Base-by-base conservation (phyloP, 1,140 invertebrate species). In the Lithobius niger region DNA sequence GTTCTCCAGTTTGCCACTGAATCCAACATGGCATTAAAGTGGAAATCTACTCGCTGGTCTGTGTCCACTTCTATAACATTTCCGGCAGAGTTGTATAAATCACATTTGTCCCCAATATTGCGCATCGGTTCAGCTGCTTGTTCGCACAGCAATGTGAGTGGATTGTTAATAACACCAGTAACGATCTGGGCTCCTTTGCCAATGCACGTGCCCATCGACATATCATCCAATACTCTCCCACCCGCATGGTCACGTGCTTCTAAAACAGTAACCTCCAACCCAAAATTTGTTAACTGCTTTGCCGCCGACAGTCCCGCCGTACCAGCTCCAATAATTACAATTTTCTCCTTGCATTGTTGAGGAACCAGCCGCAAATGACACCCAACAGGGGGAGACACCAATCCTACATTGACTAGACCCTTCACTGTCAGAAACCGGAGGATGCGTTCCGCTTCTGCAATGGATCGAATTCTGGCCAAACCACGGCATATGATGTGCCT, bases 241-340 rank as follows among this genome's bases (percentile, higher is more conserved):
- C 76, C 76, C 21, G 73, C 59, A 18, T 65, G 47, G 31, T 58
- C 47, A 54, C 64, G 67, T 3, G 71, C 73, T 61, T 76, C 75
- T 22, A 77, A 57, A 13, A 76, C 60, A 1, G 64, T 71, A 13
- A 74, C 68, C 68, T 57, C 24, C n/a, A 66, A 50, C 2, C 75
- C 75, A 50, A 70, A 61, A 40, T 66, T 65, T n/a, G 57, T 49
- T 2, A 76, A 63, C 52, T 72, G 69, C 19, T 62, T 63, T 2
- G 74, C 74, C n/a, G 74, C 72, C 2, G 66, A 61, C 6, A 76
- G 52, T 22, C 75, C 75, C 48, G 69, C 64, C 19, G 66, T 60
- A 27, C 75, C 75, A 24, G 68, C 73, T 27, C 75, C 75, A 47
- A 76, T 62, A 1, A 76, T 62, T 21, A 76, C 55, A 27, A 77